Base-by-base conservation (phyloP, 2,797 vertebrate species). In the Varecia variegata region DNA sequence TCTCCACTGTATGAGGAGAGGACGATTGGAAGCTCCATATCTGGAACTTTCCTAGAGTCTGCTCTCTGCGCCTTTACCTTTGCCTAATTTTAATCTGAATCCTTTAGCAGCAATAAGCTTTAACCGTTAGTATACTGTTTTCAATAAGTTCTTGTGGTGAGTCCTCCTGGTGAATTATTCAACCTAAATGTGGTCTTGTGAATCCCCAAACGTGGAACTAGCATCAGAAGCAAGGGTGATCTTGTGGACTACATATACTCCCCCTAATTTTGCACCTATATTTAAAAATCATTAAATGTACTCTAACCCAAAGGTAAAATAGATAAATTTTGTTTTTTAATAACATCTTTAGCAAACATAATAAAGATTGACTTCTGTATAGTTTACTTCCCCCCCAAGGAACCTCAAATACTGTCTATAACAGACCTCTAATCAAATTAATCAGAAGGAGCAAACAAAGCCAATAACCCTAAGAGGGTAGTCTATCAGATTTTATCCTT, bases 311-410 rank as follows among this genome's bases (percentile, higher is more conserved):
- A 88, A 79, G 81, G 30, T 65, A 65, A 65, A 65, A 56, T 11
- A 56, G 21, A 56, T 25, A 9, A 3, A 76, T 70, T 94, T 43
- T 93, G 2, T 23, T 93, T 94, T 92, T 77, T 45, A 86, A 43
- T 77, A 93, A 17, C 9, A 87, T 68, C 58, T 88, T 84, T 62
- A 95, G 43, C 38, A 95, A 94, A 92, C 20, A 93, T 54, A 87
- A 30, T 81, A 54, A 88, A 85, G 45, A 93, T n/a, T 2, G 30
- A 65, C 67, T 93, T 85, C 65, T 70, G 14, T 54, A 71, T 15
- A 79, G 13, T 56, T 82, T 82, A 87, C 52, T 79, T 79, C 40
- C 68, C 25, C 96, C 65, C 47, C 71, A 93, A 85, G 73, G 12
- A 60, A 77, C 50, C 94, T 91, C 92, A 82, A 93, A 93, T 47